phyloP scores from a whole-genome alignment of 2,113 vertebrate species.

The Eurypyga helias region DNA sequence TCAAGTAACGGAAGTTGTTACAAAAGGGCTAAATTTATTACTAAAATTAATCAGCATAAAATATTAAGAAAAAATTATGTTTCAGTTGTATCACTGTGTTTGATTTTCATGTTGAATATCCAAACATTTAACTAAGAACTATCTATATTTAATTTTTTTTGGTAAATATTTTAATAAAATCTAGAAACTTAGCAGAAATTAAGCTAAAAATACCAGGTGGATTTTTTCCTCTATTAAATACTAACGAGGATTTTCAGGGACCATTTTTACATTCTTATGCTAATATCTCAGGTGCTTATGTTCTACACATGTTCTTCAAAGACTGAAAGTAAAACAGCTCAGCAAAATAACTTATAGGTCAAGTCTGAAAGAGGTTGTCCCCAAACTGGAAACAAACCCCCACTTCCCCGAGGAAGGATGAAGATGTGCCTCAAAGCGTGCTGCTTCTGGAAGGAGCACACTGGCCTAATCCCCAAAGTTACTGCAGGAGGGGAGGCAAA shows the following conservation, averaged over 20 bases:
- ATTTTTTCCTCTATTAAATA: not conserved
- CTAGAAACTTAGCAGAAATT: not conserved
- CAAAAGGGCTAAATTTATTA: no score
- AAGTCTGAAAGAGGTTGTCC: not conserved
- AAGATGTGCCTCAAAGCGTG: fast-evolving
- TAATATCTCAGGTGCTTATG: not conserved
- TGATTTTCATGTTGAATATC: not conserved
- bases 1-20: not conserved
- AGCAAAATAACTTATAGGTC: not conserved
- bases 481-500: fast-evolving
- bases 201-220: not conserved
- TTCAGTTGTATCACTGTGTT: not conserved
- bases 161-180: not conserved
- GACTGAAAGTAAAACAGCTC: not conserved
- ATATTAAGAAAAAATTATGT: not conserved
- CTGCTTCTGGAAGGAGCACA: not conserved
- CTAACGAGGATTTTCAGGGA: not conserved
- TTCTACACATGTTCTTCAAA: not conserved
- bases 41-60: not conserved
- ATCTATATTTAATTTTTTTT: not conserved
- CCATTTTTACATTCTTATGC: fast-evolving
- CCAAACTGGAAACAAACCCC: no score
- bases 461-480: not conserved
- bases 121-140: not conserved
- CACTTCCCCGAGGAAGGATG: not conserved